Conservation (phyloP, 2,113 vertebrate species). For the Cryptoleucopteryx plumbea region DNA sequence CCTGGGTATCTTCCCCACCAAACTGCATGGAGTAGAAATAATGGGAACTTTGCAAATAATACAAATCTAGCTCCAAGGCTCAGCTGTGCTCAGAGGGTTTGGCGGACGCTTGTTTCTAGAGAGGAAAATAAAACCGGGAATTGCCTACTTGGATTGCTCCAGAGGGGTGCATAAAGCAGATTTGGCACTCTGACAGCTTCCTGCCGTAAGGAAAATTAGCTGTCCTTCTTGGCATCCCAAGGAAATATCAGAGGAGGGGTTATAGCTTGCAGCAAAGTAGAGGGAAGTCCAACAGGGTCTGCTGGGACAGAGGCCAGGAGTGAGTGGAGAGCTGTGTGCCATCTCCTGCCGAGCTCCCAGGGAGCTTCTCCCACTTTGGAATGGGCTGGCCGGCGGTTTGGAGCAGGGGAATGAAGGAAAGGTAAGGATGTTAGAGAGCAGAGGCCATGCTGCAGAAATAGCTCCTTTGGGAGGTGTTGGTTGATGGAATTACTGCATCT, state of each 20-base stretch:
- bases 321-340: neutral
- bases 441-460: neutral
- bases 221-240: neutral
- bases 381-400: neutral
- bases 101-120: neutral
- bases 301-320: neutral
- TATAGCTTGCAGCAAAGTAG: neutral
- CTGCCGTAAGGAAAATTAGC: neutral
- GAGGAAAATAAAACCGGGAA: neutral
- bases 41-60: neutral
- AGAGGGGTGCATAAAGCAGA: neutral
- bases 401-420: neutral
- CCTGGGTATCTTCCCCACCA: neutral
- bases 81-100: neutral
- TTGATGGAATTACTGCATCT: neutral
- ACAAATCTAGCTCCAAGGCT: neutral
- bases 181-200: neutral
- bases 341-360: neutral
- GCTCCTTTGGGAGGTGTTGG: neutral
- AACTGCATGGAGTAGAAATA: neutral
- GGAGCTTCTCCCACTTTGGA: neutral
- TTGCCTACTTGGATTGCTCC: neutral
- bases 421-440: neutral
- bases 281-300: neutral
- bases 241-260: neutral